Evolutionary conservation across 2,888 invertebrate genomes (phyloP).

Genomic region (Sarcophaga rosellei): DNA sequence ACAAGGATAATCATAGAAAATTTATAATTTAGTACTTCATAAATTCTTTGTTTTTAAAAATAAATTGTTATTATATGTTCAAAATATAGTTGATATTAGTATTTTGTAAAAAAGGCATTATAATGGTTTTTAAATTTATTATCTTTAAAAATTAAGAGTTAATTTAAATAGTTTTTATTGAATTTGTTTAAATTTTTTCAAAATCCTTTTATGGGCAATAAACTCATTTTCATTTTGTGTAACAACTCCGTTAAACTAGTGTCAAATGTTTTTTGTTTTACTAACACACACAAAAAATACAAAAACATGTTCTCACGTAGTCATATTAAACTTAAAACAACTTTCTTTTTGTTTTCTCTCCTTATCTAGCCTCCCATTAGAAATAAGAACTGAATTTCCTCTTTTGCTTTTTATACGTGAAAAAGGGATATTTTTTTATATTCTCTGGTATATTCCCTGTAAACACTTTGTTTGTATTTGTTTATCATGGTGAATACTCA

Average conservation of each 20-base stretch:
- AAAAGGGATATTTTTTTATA: constrained; percentile 39
- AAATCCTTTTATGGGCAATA: background rate
- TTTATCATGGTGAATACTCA: background rate
- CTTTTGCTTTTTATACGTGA: background rate
- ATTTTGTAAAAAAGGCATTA: too few relatives aligned
- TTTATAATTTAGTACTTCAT: too few relatives aligned
- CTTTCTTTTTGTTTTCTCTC: background rate
- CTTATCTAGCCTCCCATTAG: background rate
- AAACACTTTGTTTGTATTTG: constrained; percentile 17
- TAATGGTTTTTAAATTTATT: too few relatives aligned
- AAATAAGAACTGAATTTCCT: background rate
- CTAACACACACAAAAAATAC: background rate
- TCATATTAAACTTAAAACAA: background rate
- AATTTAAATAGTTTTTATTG: too few relatives aligned
- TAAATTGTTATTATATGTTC: too few relatives aligned
- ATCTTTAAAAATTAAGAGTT: too few relatives aligned
- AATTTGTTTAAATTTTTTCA: too few relatives aligned
- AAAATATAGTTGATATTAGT: too few relatives aligned
- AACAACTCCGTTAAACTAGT: background rate
- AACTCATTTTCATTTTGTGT: background rate
- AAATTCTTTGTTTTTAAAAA: too few relatives aligned
- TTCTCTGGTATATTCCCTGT: constrained; percentile 9
- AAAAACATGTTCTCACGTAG: background rate
- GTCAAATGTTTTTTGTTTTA: background rate
- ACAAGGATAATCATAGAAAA: too few relatives aligned